Base-by-base conservation (phyloP, 2,113 vertebrate genomes). In the Saccopteryx bilineata region DNA sequence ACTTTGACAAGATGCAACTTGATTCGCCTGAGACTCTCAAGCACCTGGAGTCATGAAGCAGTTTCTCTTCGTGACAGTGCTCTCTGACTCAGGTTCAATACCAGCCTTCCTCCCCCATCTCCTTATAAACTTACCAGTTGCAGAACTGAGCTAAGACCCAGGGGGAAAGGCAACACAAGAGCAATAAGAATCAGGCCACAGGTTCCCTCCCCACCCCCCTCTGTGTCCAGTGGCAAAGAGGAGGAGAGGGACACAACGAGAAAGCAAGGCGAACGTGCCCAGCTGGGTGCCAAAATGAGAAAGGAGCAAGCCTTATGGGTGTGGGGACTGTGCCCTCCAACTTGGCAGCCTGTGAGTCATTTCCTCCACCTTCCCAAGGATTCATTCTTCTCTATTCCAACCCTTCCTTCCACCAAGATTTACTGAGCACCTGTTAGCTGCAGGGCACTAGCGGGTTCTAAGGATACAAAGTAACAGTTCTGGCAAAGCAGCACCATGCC, bases 1-100 rank as follows among this genome's bases (percentile, higher is more conserved):
- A 60, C 96, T 94, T 80, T 89, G 69, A 93, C 48, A 56, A 87
- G 84, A 87, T 61, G 56, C 88, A 66, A 79, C 50, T 12, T 80
- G 50, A 65, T 18, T 92, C 60, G 90, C 90, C 50, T 0, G 83
- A 80, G 95, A 87, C 58, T 72, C 76, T 31, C 46, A n/a, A 82
- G 79, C 69, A 90, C 83, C 88, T 75, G 82, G 15, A 39, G 50
- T 78, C 54, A 17, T 1, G 74, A 89, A 84, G 71, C 3, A 0
- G 52, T 33, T 85, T 81, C 28, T 88, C 88, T 28, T 79, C 78
- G 56, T 79, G 81, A 69, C 11, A 23, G 72, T 17, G 18, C 68
- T 72, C 33, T n/a, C 90, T 83, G 80, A 93, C 92, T 90, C 31
- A 1, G 24, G 69, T 95, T 90, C 89, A 80, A 92, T 23, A 61